Evolutionary conservation across 1,140 invertebrate genomes (phyloP), one percentile per base, ranked within the genome.

Genomic region (Hermetia illucens): DNA sequence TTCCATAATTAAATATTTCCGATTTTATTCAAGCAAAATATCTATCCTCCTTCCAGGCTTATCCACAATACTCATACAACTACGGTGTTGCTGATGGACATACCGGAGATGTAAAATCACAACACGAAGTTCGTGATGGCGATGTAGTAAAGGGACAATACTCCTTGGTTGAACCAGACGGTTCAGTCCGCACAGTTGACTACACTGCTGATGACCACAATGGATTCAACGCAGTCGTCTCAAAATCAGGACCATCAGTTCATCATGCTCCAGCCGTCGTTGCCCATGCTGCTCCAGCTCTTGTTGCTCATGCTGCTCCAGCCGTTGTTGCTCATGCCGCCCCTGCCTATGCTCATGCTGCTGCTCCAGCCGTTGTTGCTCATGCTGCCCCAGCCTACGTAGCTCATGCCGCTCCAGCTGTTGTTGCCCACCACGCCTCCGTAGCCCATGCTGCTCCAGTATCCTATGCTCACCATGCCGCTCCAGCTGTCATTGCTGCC

Each of bases 21-120:
- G 24, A 25, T 25, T 25, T 25, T n/a, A 25, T 25, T 25, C 24
- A n/a, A 32, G 17, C 20, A 18, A 32, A 27, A n/a, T n/a, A n/a
- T n/a, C n/a, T 13, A 8, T 9, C 8, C 24, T 27, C 24, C 13
- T 27, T 13, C 50, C 57, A 64, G 40, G 51, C 60, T 0, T 49
- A 60, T 40, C 58, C 63, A 2, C 53, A 61, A 36, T 64, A 62
- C 55, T 55, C 48, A 42, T 63, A 54, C 41, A 47, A 52, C 5
- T 63, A 62, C 40, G 53, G 55, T 17, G 53, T 64, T 1, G 50
- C 54, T 22, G 63, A 65, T 35, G 43, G 46, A 5, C 42, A 55
- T 43, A 68, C 55, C 45, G 62, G 68, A 1, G 64, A 66, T 48
- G 44, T 49, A 16, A 66, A 66, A 46, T 54, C 42, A 39, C 58